These are phyloP conservation scores for Charina bottae DNA, from an alignment of 2,113 vertebrate species.

Conservation along the genomic window DNA sequence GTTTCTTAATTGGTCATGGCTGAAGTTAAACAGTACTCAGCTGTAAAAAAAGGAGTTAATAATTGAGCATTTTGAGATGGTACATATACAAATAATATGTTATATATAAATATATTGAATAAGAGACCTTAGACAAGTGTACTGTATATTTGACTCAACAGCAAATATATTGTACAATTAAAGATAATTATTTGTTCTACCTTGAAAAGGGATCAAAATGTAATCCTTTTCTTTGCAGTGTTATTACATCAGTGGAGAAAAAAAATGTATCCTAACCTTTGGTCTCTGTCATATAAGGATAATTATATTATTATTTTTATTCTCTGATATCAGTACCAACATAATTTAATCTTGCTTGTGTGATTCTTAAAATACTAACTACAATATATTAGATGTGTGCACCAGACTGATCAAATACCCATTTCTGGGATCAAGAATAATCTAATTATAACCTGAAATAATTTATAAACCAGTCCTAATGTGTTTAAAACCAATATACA, in stretches of 20 bases:
- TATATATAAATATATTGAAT: too few relatives aligned
- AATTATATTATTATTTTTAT: not conserved
- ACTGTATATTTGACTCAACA: not conserved
- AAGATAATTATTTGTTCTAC: not conserved
- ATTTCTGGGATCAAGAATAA: not conserved
- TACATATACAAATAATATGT: not conserved
- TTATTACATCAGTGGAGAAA: not conserved
- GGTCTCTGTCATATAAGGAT: not conserved
- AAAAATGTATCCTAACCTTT: not conserved
- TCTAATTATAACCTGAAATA: not conserved
- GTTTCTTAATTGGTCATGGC: conserved; percentile 67
- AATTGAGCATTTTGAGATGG: conserved; percentile 48
- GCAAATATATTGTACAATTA: not conserved
- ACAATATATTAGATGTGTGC: not conserved
- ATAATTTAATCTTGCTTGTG: not conserved
- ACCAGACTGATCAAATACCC: not conserved
- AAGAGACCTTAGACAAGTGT: too few relatives aligned
- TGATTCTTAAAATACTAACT: not conserved
- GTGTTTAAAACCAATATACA: not conserved
- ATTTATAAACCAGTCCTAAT: not conserved
- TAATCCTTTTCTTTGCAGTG: not conserved
- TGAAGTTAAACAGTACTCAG: conserved; percentile 47
- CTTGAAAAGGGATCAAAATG: not conserved
- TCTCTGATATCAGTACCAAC: not conserved
- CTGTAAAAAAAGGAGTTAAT: conserved; percentile 56